These are phyloP conservation scores for Penaeus vannamei DNA, from an alignment of 1,140 invertebrate genomes.

Conservation along the genomic window DNA sequence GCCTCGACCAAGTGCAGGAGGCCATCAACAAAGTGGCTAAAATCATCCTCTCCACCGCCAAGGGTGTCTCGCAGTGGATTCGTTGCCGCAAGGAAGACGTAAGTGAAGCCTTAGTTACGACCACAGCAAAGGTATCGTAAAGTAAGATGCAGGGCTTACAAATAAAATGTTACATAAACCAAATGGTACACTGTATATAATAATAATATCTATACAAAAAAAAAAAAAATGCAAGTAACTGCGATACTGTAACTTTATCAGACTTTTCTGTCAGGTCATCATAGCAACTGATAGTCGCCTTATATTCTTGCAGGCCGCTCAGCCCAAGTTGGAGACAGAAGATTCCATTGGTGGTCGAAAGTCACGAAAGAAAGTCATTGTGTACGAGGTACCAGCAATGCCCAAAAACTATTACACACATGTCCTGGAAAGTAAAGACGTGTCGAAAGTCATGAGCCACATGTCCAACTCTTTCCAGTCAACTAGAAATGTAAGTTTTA, in stretches of 20 bases:
- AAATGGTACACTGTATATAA: no score
- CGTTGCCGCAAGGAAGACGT: constrained; percentile 74
- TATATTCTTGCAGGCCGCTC: constrained; percentile 8
- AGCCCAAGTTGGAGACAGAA: constrained; percentile 7
- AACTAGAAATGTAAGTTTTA: constrained; percentile 54
- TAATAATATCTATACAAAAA: no score
- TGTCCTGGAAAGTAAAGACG: constrained; percentile 95
- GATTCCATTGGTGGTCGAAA: constrained; percentile 46
- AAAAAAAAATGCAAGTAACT: no score
- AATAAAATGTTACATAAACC: no score
- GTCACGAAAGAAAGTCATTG: constrained; percentile 65
- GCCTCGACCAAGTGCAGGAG: constrained; percentile 92
- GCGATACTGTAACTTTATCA: no score
- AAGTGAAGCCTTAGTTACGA: constrained; percentile 28
- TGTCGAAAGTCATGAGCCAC: constrained; percentile 87
- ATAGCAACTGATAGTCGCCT: no score
- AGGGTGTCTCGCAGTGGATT: constrained; percentile 92
- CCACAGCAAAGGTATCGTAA: no score
- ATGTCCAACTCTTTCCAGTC: constrained; percentile 78
- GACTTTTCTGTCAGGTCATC: no score
- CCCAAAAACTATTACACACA: constrained; percentile 87
- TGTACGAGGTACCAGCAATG: constrained; percentile 82
- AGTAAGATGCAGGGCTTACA: no score
- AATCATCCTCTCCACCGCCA: constrained; percentile 87
- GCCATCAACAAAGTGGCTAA: constrained; percentile 86